Base-by-base conservation (phyloP, 2,888 invertebrate genomes). In the Mesodorylaimus sp. region DNA sequence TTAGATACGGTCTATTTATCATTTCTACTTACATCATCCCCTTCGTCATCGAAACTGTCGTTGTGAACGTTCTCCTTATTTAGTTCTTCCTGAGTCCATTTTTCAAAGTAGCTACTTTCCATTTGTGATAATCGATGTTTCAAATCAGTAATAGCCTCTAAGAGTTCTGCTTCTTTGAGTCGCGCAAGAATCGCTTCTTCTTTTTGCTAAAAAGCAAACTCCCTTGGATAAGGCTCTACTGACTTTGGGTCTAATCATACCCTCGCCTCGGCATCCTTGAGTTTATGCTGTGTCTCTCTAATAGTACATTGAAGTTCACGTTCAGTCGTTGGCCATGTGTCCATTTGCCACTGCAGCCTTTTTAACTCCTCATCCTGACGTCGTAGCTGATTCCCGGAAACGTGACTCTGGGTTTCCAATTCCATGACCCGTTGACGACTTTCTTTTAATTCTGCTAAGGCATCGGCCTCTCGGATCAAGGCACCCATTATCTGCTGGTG, bases 401-500 rank as follows among this genome's bases (percentile, higher is more conserved):
- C 74, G 58, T 75, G 74, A 57, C 71, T 74, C 69, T 74, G 91
- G 1, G 93, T 89, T 69, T 93, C 93, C 45, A 93, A 74, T 69
- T 95, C 93, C 93, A 93, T 71, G 58, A 86, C 83, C 73, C 87
- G 89, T 53, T 93, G 78, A 62, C 89, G 78, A 57, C 89, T 75
- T 66, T 93, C 91, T 69, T 93, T 93, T 19, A 91, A 76, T 70
- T 95, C 91, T 1, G 88, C 85, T 41, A 87, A 73, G 0, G 87
- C 83, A 62, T 89, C 86, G 71, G 91, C 88, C 71, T 95, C 95
- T 52, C 83, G 75, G 56, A 95, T 80, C 61, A 84, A 78, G 16
- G 87, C 81, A 1, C 85, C 81, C 87, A 95, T 89, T 13, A 95
- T 74, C 61, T 97, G 93, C 64, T 93, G 91, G 62, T 93, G 91